Percentiles rank a stretch among this genome's conserved stretches.
Evolutionary conservation across 2,888 invertebrate species (phyloP).

Genomic region (Glaucopsyche alexis): DNA sequence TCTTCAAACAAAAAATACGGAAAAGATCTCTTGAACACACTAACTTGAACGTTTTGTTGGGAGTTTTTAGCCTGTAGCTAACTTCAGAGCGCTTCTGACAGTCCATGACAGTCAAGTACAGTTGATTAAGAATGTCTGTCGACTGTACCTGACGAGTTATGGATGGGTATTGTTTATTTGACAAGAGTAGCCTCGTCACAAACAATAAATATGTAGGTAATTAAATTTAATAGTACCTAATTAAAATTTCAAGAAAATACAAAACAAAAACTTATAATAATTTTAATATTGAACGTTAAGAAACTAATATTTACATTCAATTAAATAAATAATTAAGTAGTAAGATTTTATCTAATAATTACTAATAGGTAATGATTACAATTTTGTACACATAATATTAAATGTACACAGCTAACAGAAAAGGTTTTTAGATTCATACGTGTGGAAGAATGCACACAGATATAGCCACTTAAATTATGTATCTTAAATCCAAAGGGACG

Average conservation of each 20-base stretch:
- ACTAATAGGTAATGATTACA: conserved; percentile 13
- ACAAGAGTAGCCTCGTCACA: not conserved
- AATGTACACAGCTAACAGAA: not conserved
- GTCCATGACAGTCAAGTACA: too few relatives aligned
- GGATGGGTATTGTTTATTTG: conserved; percentile 1
- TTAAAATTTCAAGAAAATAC: not conserved
- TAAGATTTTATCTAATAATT: conserved; percentile 3
- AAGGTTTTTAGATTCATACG: not conserved
- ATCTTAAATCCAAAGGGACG: not conserved
- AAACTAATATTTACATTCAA: not conserved
- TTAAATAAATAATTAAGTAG: conserved; percentile 8
- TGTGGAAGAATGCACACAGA: not conserved
- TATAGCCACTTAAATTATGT: not conserved
- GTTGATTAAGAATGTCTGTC: too few relatives aligned
- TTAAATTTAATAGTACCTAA: not conserved
- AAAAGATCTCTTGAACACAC: too few relatives aligned
- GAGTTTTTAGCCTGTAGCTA: too few relatives aligned
- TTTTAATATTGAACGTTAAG: conserved; percentile 8
- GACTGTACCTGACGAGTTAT: too few relatives aligned
- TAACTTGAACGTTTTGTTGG: too few relatives aligned
- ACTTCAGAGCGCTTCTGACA: too few relatives aligned
- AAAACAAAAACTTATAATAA: not conserved
- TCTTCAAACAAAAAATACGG: too few relatives aligned
- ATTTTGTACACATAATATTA: not conserved
- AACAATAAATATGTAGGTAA: not conserved